phyloP scores from a whole-genome alignment of 2,888 invertebrate genomes.

The Tholera decimalis region DNA sequence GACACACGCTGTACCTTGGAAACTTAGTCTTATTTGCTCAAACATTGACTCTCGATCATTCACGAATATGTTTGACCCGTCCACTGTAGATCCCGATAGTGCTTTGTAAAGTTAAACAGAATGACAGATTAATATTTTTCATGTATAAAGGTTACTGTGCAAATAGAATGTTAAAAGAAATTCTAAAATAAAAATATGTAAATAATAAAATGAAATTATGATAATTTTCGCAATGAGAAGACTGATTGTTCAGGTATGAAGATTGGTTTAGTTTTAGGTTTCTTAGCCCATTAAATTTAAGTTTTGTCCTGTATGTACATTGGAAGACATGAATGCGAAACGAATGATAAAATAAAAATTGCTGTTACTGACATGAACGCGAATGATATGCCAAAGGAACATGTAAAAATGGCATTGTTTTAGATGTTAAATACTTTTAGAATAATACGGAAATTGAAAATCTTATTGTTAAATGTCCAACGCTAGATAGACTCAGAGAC shows the following conservation, averaged over 20 bases:
- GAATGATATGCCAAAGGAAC: constrained; percentile 72
- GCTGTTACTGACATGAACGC: constrained; percentile 68
- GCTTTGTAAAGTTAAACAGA: constrained; percentile 71
- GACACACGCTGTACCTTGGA: constrained; percentile 71
- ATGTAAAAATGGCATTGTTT: constrained; percentile 68
- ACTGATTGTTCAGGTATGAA: constrained; percentile 89
- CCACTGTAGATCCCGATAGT: constrained; percentile 78
- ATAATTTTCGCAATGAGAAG: constrained; percentile 91
- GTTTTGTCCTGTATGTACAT: constrained; percentile 80
- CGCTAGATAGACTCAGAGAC: constrained; percentile 74
- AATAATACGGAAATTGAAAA: constrained; percentile 61
- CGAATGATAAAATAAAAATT: constrained; percentile 63
- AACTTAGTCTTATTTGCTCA: constrained; percentile 78
- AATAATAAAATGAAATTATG: constrained; percentile 77
- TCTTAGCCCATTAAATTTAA: constrained; percentile 84
- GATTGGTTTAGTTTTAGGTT: constrained; percentile 86
- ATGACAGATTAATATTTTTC: constrained; percentile 67
- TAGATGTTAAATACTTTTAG: constrained; percentile 67
- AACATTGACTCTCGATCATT: constrained; percentile 66
- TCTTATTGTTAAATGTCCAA: constrained; percentile 69
- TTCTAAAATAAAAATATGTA: constrained; percentile 80
- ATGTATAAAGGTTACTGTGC: constrained; percentile 73
- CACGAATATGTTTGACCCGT: constrained; percentile 76
- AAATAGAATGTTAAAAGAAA: constrained; percentile 72
- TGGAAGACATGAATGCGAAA: constrained; percentile 76